Evolutionary conservation across 2,888 invertebrate genomes (phyloP).

Genomic region (Chymomyza fuscimana): DNA sequence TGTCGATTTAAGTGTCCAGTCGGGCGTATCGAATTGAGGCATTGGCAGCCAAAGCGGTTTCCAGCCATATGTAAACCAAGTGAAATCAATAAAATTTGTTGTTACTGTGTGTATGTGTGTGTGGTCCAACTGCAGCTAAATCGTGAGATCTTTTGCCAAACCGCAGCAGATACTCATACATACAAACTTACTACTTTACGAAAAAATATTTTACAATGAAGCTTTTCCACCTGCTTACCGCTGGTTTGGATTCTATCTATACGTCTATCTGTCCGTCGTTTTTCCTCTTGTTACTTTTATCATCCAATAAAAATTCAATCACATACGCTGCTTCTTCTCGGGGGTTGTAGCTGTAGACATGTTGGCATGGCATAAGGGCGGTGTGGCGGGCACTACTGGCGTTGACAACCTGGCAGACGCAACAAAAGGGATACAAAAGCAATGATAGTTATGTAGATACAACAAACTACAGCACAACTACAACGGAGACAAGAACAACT

Average conservation of each 20-base stretch:
- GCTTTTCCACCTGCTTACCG: conserved; percentile 1
- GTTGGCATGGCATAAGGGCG: background rate
- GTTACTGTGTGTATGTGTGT: background rate
- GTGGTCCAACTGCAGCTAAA: background rate
- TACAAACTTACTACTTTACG: background rate
- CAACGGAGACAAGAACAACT: conserved; percentile 10
- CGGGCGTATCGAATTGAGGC: conserved; percentile 10
- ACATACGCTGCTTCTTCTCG: conserved; percentile 40
- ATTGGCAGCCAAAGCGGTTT: background rate
- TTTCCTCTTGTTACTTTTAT: conserved; percentile 46
- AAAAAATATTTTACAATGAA: background rate
- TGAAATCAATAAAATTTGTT: conserved; percentile 1
- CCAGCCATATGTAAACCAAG: background rate
- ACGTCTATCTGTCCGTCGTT: conserved; percentile 42
- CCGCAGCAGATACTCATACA: background rate
- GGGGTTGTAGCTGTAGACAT: conserved; percentile 4
- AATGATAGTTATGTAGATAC: conserved; percentile 64
- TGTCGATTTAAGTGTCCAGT: conserved; percentile 53
- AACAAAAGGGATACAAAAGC: conserved; percentile 37
- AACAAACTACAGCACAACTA: conserved; percentile 29
- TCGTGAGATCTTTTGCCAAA: no score
- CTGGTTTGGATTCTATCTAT: conserved; percentile 17
- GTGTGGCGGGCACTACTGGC: background rate
- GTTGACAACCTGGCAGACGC: background rate
- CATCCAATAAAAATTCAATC: conserved; percentile 72